Base-by-base conservation (phyloP, 2,888 invertebrate species). In the Cryptocheilus praepositus region DNA sequence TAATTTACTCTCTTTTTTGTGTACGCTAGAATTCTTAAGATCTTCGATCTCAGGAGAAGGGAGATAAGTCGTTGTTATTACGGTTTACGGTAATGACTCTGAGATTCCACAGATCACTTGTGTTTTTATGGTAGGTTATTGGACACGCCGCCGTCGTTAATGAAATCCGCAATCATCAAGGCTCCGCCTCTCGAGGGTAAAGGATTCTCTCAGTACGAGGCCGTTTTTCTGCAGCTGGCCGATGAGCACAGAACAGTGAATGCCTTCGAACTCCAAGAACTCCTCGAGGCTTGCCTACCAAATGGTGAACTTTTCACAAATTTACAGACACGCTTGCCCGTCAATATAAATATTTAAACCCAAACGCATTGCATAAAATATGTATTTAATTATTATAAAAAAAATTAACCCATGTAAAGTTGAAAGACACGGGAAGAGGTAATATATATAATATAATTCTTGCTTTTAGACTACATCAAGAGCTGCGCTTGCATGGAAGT, bases 401-500 rank as follows among this genome's bases (percentile, higher is more conserved):
- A 18, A 16, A 19, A n/a, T 19, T 18, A 16, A 43, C 43, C 16
- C 1, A 7, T 8, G 28, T 0, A 45, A 45, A n/a, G 45, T 16
- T 15, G 3, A 25, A 53, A 54, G 25, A 7, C 43, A 13, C 3
- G 22, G 15, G 44, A 1, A 45, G 16, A 51, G 52, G 13, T n/a
- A 11, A 57, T 43, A 25, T 57, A 25, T n/a, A n/a, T n/a, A n/a
- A n/a, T n/a, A n/a, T n/a, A n/a, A n/a, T 16, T 61, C 45, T 59
- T 53, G 66, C 45, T 89, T 89, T 15, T 85, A 92, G 97, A 97
- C 90, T 97, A 97, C 82, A 96, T 97, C 76, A 97, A 97, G 85
- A 97, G 97, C 81, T 97, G 97, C 88, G 96, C 97, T 0, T 95
- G 95, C 16, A 93, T 97, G 80, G 97, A 97, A 88, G 96, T 97